Conservation (phyloP, 2,113 vertebrate genomes). For the Coturnix japonica region DNA sequence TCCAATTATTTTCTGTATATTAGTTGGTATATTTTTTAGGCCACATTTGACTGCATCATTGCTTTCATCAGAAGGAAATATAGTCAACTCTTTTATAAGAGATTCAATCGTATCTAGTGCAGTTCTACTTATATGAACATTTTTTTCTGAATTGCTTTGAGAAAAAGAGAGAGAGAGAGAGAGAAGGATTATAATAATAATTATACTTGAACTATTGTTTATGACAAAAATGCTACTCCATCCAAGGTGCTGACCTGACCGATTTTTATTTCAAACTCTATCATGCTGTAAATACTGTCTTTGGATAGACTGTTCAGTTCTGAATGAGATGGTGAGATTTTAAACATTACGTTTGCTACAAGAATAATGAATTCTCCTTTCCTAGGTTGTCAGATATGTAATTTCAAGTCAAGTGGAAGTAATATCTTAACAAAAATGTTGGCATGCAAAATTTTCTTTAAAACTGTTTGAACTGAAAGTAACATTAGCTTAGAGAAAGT, state of each 20-base stretch:
- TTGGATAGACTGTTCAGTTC: not conserved
- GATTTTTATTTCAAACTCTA: not conserved
- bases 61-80: not conserved
- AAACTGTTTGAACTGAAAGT: not conserved
- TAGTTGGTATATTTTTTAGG: constrained; percentile 4
- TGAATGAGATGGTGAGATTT: not conserved
- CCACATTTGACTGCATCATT: not conserved
- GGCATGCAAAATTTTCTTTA: not conserved
- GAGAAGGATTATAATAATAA: not conserved
- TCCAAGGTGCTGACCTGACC: not conserved
- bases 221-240: not conserved
- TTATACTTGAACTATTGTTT: not conserved
- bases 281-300: not conserved
- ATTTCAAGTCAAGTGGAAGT: not conserved
- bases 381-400: not conserved
- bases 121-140: not conserved
- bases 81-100: not conserved
- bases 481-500: not conserved
- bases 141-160: not conserved
- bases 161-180: not conserved
- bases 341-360: not conserved
- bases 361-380: not conserved
- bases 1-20: constrained; percentile 8
- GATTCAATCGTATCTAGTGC: not conserved
- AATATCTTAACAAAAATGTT: not conserved